Evolutionary conservation across 2,797 vertebrate species (phyloP), one percentile per base, ranked within the genome.

Genomic region (Macropus fuliginosus): DNA sequence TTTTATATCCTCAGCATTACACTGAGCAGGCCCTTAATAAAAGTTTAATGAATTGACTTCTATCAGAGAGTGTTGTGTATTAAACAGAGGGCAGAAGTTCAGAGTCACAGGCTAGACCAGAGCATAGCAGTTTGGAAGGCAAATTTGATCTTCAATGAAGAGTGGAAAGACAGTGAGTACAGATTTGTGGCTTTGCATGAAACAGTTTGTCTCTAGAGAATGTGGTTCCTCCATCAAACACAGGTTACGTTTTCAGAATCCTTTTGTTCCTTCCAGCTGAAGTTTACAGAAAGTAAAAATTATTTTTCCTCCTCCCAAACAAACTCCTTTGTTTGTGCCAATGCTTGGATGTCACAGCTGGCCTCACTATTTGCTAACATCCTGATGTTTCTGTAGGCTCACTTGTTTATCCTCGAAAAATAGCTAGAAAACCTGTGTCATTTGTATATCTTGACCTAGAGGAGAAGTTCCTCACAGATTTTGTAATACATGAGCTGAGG

Each of bases 261-360:
- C 74, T 93, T 91, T 94, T 4, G 52, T 55, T 62, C 29, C 66
- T 16, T 4, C 91, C 10, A 93, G 87, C 27, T 97, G 34, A 4
- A 24, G 29, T 95, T 97, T 95, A 14, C 40, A 95, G 91, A 59
- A 96, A 28, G 95, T 66, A 96, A 92, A 55, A 55, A 29, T 46
- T 27, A 3, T 0, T 91, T 94, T 92, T 93, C 11, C 54, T 46
- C 74, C 90, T 28, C 13, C 9, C 74, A 81, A 46, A 81, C 21
- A 9, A 81, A 81, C 74, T 95, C 66, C 66, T 91, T 93, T 40
- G 57, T 93, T 95, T 93, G n/a, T 50, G 95, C 55, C 6, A 46
- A 93, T 40, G 87, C 29, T 6, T 92, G 74, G 66, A 95, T 96
- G 92, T 96, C 91, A 81, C 4, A 28, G 54, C 59, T 1, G 6